phyloP scores from a whole-genome alignment of 2,888 invertebrate species.

The Prionchulus punctatus region DNA sequence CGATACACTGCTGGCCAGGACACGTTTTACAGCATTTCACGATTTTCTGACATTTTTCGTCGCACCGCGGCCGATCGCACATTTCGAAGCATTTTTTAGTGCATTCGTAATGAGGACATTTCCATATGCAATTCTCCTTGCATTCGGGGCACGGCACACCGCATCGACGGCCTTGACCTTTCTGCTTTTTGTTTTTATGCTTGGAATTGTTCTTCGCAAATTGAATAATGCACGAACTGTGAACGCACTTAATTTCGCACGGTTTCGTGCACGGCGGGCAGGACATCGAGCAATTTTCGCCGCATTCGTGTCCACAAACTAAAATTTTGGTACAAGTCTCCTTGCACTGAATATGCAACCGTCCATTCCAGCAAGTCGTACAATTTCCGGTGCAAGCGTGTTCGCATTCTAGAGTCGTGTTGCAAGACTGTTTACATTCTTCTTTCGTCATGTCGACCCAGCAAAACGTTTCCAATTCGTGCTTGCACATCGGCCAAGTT shows the following conservation, averaged over 20 bases:
- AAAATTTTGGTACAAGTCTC: constrained; percentile 42
- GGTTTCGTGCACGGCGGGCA: constrained; percentile 34
- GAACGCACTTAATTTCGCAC: constrained; percentile 39
- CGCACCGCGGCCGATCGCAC: constrained; percentile 32
- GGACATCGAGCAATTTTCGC: constrained; percentile 20
- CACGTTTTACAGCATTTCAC: constrained; percentile 14
- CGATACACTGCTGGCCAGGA: constrained; percentile 40
- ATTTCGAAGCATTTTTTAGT: constrained; percentile 33
- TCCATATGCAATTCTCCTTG: constrained; percentile 26
- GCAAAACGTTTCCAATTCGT: constrained; percentile 10
- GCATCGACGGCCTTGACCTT: constrained; percentile 21
- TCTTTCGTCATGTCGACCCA: constrained; percentile 1
- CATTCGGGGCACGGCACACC: constrained; percentile 31
- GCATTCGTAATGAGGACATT: constrained; percentile 34
- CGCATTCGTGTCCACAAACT: constrained; percentile 46
- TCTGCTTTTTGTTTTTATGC: neutral
- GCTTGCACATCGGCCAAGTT: constrained; percentile 14
- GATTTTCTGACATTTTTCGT: constrained; percentile 28
- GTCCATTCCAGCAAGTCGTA: constrained; percentile 36
- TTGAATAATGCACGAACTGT: constrained; percentile 43
- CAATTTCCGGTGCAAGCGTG: constrained; percentile 33
- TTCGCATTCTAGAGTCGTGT: constrained; percentile 19
- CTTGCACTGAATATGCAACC: constrained; percentile 45
- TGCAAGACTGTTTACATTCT: constrained; percentile 21
- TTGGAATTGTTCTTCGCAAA: neutral